Base-by-base conservation (phyloP, 2,797 vertebrate genomes). In the Chaenodraco wilsoni region DNA sequence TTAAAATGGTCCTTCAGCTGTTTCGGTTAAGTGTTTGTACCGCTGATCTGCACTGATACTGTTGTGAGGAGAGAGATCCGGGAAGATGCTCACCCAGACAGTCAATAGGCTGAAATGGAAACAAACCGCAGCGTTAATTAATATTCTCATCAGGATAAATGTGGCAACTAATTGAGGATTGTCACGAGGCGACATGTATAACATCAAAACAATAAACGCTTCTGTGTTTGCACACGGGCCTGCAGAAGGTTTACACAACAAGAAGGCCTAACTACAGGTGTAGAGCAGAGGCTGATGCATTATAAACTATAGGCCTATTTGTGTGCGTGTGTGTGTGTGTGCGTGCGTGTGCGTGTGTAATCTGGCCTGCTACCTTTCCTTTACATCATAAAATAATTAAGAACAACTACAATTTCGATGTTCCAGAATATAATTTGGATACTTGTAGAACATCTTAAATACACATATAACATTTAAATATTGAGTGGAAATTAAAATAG, bases 1-100 rank as follows among this genome's bases (percentile, higher is more conserved):
- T 37, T 72, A 21, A 70, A 76, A 81, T 64, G 62, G 83, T 89
- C 81, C 86, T 84, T 79, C 83, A 86, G 68, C 80, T 86, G 77
- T 80, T 83, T 78, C 5, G 44, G 44, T 76, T 3, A 73, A 76
- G 49, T 83, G 69, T 86, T 84, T 74, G 59, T 27, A 19, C 41
- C 58, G 75, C 54, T 87, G 79, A 76, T 87, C 46, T 78, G 64
- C 58, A 41, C 52, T 67, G 48, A 67, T 70, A 46, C n/a, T 59
- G 63, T 65, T 78, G 62, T 65, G 63, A 44, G 54, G 12, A 51
- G 21, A 72, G 37, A 66, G 45, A 69, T 37, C 68, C 64, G 57
- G 59, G 51, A 72, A 60, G 74, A n/a, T 55, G 60, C 74, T 65
- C 44, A 79, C 15, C 51, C 37, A 74, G 59, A 21, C 75, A 57